Evolutionary conservation across 2,113 vertebrate genomes (phyloP).

Genomic region (Sylvia atricapilla): DNA sequence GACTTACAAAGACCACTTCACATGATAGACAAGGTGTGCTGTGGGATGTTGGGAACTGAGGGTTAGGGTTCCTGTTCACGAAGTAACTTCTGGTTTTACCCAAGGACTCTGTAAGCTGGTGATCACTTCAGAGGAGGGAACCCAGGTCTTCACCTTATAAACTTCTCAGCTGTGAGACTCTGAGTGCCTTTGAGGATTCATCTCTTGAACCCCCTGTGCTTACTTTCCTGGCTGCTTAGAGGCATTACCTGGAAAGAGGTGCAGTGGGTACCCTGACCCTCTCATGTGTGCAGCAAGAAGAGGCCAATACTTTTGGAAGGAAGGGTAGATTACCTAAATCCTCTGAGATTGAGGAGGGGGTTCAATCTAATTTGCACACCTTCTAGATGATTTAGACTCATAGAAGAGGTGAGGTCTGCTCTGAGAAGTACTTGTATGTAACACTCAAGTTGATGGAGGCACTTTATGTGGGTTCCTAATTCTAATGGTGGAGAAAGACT

Average conservation of each 20-base stretch:
- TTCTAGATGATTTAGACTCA: background rate
- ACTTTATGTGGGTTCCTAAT: background rate
- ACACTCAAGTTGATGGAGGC: background rate
- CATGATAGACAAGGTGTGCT: background rate
- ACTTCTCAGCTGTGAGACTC: background rate
- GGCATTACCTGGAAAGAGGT: background rate
- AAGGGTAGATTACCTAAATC: background rate
- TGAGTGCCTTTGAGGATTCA: background rate
- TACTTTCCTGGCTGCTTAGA: background rate
- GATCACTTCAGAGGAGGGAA: background rate
- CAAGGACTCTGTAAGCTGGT: background rate
- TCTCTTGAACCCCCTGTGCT: background rate
- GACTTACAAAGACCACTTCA: background rate
- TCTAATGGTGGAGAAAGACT: background rate
- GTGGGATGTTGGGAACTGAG: background rate
- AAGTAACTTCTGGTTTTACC: background rate
- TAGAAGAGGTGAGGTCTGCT: background rate
- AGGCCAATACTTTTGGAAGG: background rate
- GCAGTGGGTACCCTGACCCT: background rate
- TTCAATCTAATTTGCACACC: background rate
- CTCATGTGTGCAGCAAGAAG: background rate
- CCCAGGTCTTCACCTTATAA: background rate
- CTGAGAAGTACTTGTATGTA: background rate
- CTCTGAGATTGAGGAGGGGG: background rate
- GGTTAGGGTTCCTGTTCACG: background rate